Evolutionary conservation across 2,113 vertebrate genomes (phyloP), one percentile per base, ranked within the genome.

Genomic region (Cynoglossus semilaevis): DNA sequence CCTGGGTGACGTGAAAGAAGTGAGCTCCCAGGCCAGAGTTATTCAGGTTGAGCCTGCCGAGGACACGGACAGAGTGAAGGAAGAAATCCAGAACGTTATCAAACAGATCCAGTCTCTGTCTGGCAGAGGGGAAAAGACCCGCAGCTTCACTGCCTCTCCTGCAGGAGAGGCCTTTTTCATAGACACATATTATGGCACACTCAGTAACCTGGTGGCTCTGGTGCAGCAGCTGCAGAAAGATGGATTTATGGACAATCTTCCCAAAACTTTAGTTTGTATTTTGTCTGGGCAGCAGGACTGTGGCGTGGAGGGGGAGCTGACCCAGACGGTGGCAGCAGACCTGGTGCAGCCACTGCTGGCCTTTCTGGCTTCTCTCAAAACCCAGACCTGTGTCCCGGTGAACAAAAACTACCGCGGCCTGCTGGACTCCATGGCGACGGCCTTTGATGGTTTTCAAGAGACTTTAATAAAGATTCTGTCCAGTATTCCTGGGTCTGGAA

Each of bases 251-350:
- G 62, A 88, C 0, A 79, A 86, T 35, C 72, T 91, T 17, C 90
- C 89, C 0, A 56, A 63, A 22, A 74, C 64, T 0, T 17, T 89
- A 15, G 70, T 91, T 3, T 91, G 91, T 16, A 43, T 90, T 22
- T 67, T 90, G 36, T 83, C 85, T 0, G 88, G 72, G 40, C 77
- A 42, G 15, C 41, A 70, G n/a, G 80, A 89, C 67, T 91, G 89
- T 52, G 88, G 86, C 9, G 67, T 79, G 58, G 71, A 85, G 66
- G 88, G 83, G 16, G 83, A 88, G 9, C 67, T 91, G 2, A 83
- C 84, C 1, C 82, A 80, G 57, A 36, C 76, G 0, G 52, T 89
- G 45, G 65, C 70, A 5, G 35, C 70, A 43, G 80, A 83, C 62
- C 41, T 88, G 1, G 82, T 51, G 0, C 68, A 68, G 16, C 79